Base-by-base conservation (phyloP, 2,888 invertebrate species). In the Luperina testacea region DNA sequence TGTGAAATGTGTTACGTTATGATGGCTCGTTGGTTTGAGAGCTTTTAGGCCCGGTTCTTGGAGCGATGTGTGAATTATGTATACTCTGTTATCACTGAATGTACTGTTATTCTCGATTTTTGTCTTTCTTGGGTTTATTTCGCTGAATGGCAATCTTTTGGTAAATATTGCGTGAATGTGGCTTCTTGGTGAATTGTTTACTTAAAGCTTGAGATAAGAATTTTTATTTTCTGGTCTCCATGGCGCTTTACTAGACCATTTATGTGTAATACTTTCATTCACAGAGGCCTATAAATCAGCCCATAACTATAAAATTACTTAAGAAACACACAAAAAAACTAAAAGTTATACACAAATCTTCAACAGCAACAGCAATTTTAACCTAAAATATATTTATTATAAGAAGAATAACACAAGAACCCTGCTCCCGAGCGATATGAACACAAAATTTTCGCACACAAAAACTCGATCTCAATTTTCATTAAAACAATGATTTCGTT, bases 401-500 rank as follows among this genome's bases (percentile, higher is more conserved):
- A 45, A 68, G 51, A 17, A 63, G 70, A 75, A 64, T 61, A 72
- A 61, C 17, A 70, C 68, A 70, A 45, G 11, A 78, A 61, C 53
- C 61, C 79, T 86, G 87, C 57, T 42, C 45, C 63, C 48, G 67
- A 65, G 75, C 65, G 84, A 84, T 86, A 84, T 27, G 63, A 78
- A 64, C 11, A 72, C 84, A 74, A 64, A 76, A 76, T 38, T 42
- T 48, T 69, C 57, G 53, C 71, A 69, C 59, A 82, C 83, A 83
- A 84, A 86, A 86, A 83, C 87, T 53, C 68, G 71, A 74, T 86
- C 83, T 84, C 75, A 77, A 84, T 84, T 84, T 85, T 80, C 85
- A 87, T 88, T 80, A 77, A 69, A 86, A 86, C 82, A 89, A 86
- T 82, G 64, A 77, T 82, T 75, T 78, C 68, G 64, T 76, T 78